Conservation (phyloP, 2,113 vertebrate genomes). For the Seriola rivoliana region DNA sequence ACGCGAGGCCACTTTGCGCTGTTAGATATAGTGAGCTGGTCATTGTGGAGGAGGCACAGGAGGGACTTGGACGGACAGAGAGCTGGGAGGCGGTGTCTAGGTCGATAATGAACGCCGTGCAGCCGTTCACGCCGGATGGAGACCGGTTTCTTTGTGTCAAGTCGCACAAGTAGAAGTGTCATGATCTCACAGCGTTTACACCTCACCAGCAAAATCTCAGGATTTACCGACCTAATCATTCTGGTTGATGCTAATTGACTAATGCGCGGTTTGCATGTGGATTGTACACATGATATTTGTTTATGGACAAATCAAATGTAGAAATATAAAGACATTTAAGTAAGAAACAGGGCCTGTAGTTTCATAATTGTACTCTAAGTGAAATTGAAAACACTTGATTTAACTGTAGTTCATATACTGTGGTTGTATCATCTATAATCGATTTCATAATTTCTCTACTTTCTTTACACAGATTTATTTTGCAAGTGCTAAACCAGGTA, state of each 20-base stretch:
- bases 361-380: not conserved
- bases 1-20: not conserved
- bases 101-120: slow-evolving; percentile 45
- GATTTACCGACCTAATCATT: not conserved
- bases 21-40: not conserved
- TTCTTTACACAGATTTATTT: not conserved
- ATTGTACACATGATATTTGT: not conserved
- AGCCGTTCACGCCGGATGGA: slow-evolving; percentile 52
- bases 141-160: slow-evolving; percentile 81
- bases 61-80: not conserved
- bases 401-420: not conserved
- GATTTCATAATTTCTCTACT: not conserved
- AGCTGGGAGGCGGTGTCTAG: slow-evolving; percentile 46
- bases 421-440: not conserved
- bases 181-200: slow-evolving; percentile 36
- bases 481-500: slow-evolving; percentile 2
- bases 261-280: not conserved
- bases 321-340: not conserved
- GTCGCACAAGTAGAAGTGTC: slow-evolving; percentile 63
- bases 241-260: not conserved
- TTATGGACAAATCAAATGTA: not conserved
- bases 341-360: not conserved
- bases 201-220: not conserved
- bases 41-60: slow-evolving; percentile 2
- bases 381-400: not conserved